Percentiles rank a stretch among this genome's conserved stretches.
Conservation (phyloP, 2,113 vertebrate genomes). For the Lonchura striata region DNA sequence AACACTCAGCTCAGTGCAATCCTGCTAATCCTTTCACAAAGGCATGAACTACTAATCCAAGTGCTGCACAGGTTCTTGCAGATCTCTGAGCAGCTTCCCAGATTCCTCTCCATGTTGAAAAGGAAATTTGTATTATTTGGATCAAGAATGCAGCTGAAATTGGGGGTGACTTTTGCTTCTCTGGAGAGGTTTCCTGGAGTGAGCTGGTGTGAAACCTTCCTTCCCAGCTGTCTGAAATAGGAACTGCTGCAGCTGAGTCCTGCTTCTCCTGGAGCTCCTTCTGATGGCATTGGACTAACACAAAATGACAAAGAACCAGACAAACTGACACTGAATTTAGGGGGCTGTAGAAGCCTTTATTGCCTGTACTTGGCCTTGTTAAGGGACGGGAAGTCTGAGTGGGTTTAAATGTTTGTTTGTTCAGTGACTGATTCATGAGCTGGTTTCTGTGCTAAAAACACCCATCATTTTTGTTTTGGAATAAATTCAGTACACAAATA, state of each 20-base stretch:
- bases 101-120: constrained; percentile 40
- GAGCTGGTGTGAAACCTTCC: neutral
- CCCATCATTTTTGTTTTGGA: neutral
- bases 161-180: neutral
- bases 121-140: constrained; percentile 4
- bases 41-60: constrained; percentile 43
- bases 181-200: neutral
- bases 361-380: neutral
- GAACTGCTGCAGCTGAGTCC: neutral
- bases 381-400: neutral
- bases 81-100: constrained; percentile 38
- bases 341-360: neutral
- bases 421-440: neutral
- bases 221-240: neutral
- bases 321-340: constrained; percentile 2
- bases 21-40: constrained; percentile 41
- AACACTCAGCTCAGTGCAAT: neutral
- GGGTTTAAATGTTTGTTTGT: neutral
- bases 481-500: neutral
- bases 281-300: constrained; percentile 50
- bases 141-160: neutral
- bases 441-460: neutral
- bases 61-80: constrained; percentile 11
- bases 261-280: constrained; percentile 49
- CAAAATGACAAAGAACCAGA: constrained; percentile 52